These are phyloP conservation scores for Sander lucioperca DNA, from an alignment of 2,113 vertebrate genomes.

Conservation along the genomic window DNA sequence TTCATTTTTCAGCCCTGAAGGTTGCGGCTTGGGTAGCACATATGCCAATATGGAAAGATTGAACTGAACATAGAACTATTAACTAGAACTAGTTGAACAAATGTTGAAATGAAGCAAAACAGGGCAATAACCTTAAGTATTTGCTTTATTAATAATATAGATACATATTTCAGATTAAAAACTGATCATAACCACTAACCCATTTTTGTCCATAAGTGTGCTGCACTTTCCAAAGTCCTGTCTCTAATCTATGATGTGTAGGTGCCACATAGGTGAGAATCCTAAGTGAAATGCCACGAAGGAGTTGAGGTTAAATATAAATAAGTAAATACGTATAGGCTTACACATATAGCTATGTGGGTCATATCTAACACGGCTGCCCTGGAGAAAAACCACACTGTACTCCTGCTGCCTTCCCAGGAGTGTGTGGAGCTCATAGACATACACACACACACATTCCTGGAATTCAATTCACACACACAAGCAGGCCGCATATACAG, in stretches of 20 bases:
- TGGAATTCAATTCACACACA: conserved; percentile 31
- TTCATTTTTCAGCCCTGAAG: too few relatives aligned
- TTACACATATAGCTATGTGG: conserved; percentile 35
- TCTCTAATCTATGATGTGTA: not conserved
- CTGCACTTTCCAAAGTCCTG: not conserved
- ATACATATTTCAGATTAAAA: not conserved
- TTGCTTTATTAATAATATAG: not conserved
- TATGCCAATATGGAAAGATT: not conserved
- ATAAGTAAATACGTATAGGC: conserved; percentile 18
- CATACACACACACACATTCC: conserved; percentile 23
- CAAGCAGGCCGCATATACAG: not conserved
- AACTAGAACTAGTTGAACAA: not conserved
- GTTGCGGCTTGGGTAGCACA: not conserved
- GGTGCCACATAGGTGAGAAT: not conserved
- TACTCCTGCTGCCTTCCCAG: conserved; percentile 9
- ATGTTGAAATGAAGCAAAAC: not conserved
- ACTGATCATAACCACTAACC: not conserved
- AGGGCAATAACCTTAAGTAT: not conserved
- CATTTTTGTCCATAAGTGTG: not conserved
- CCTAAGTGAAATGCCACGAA: conserved; percentile 16
- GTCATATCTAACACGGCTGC: conserved; percentile 36
- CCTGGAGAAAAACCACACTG: not conserved
- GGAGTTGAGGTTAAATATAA: conserved; percentile 45
- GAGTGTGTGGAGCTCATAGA: conserved; percentile 3
- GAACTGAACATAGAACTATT: not conserved